phyloP scores from a whole-genome alignment of 2,797 vertebrate genomes.

The Enteromius anoplus region DNA sequence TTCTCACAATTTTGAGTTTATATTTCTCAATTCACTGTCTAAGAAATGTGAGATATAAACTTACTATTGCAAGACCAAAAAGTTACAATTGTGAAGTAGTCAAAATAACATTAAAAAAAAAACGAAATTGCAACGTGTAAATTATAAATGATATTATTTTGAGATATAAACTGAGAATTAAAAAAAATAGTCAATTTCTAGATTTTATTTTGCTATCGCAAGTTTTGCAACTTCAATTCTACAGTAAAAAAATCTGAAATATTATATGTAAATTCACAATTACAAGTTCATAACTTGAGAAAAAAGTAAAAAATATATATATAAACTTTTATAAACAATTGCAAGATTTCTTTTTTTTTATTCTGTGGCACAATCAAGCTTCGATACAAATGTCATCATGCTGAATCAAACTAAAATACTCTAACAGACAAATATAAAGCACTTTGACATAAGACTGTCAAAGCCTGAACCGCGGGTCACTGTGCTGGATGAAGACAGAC shows the following conservation, averaged over 20 bases:
- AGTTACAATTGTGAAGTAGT: background rate
- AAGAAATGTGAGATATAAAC: too few species aligned
- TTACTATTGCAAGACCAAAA: background rate
- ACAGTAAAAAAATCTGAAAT: background rate
- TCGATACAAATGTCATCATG: background rate
- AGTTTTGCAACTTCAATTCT: background rate
- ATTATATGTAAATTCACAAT: background rate
- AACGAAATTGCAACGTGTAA: background rate
- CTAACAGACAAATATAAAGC: slow-evolving; percentile 3
- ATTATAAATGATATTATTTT: background rate
- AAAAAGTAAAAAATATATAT: background rate
- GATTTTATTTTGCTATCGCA: background rate
- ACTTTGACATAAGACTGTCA: slow-evolving; percentile 32
- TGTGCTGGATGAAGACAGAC: slow-evolving; percentile 73
- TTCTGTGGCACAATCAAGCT: background rate
- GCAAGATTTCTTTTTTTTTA: background rate
- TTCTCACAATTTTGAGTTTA: too few species aligned
- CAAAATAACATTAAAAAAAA: background rate
- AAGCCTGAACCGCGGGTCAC: slow-evolving; percentile 50
- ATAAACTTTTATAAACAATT: background rate
- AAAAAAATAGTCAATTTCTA: background rate
- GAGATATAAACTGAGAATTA: background rate
- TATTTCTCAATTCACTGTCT: too few species aligned
- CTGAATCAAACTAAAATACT: slow-evolving; percentile 64
- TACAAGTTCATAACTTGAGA: background rate